phyloP scores from a whole-genome alignment of 1,140 invertebrate genomes.

The Agrypnia vestita region DNA sequence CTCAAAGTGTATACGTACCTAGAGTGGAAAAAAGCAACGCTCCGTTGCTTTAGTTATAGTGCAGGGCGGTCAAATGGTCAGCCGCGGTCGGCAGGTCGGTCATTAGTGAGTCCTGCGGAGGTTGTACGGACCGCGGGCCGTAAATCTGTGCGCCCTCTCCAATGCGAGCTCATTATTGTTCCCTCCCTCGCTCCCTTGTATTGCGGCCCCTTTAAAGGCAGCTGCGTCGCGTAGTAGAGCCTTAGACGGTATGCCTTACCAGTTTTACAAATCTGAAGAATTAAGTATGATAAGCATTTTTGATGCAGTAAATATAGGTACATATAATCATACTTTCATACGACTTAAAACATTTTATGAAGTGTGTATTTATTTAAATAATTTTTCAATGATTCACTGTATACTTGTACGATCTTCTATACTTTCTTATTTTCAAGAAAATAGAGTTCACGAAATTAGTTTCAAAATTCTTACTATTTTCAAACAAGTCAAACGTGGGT shows the following conservation, averaged over 20 bases:
- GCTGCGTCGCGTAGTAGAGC: not conserved
- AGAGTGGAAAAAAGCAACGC: slow-evolving; percentile 6
- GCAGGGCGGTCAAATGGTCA: slow-evolving; percentile 29
- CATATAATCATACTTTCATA: no score
- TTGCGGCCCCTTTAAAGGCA: not conserved
- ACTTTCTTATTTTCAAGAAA: no score
- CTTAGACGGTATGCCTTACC: not conserved
- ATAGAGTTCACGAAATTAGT: no score
- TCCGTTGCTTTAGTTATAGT: slow-evolving; percentile 27
- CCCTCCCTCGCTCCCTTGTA: not conserved
- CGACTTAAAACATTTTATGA: no score
- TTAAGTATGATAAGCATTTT: no score
- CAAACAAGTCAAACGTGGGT: no score
- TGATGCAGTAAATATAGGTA: no score
- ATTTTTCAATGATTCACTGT: no score
- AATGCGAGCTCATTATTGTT: slow-evolving; percentile 20
- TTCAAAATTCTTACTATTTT: no score
- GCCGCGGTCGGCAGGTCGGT: slow-evolving; percentile 34
- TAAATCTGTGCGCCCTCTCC: slow-evolving; percentile 25
- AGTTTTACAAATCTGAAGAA: no score
- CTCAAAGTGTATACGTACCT: not conserved
- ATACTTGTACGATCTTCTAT: no score
- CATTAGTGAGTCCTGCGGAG: slow-evolving; percentile 29
- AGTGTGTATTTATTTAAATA: no score
- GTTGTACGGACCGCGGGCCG: slow-evolving; percentile 20